Evolutionary conservation across 2,113 vertebrate species (phyloP), one percentile per base, ranked within the genome.

Genomic region (Hippocampus zosterae): DNA sequence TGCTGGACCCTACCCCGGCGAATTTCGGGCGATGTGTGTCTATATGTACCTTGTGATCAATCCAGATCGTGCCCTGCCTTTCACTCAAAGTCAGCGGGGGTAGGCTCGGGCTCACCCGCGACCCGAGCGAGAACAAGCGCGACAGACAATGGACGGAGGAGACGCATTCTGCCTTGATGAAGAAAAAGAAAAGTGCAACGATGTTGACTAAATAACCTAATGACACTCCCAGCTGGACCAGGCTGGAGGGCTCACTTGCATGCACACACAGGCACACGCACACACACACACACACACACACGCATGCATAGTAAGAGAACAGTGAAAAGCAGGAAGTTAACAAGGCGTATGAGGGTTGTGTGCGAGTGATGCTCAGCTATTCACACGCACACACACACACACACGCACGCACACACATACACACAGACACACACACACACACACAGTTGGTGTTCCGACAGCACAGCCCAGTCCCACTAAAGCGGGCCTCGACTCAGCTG

Each of bases 151-250:
- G 57, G 16, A 60, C 18, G 27, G 15, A 8, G 7, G 57, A 33
- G 27, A 60, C 57, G 3, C 57, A 19, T 60, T 60, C 18, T 60
- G 57, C 27, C 57, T 60, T 60, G 18, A 33, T 33, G 57, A 73
- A 57, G 68, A 83, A 73, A 62, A 81, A 73, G 67, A 76, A 68
- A 66, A 79, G 63, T 46, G 64, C 55, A 72, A 46, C 66, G 78
- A 68, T 70, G 72, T 78, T 73, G 66, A 81, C 61, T 60, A 80
- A 81, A 72, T 64, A 64, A 81, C 79, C 77, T 71, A 71, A 80
- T 74, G 81, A 86, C 84, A 82, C 77, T 78, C 84, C 82, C 82
- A 86, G 84, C 84, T 86, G 84, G 82, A 86, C 80, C 67, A 69
- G 77, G 79, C 81, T 77, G 75, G 0, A 76, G 79, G 84, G 84